Evolutionary conservation across 2,797 vertebrate species (phyloP), one percentile per base, ranked within the genome.

Genomic region (Sparus aurata): DNA sequence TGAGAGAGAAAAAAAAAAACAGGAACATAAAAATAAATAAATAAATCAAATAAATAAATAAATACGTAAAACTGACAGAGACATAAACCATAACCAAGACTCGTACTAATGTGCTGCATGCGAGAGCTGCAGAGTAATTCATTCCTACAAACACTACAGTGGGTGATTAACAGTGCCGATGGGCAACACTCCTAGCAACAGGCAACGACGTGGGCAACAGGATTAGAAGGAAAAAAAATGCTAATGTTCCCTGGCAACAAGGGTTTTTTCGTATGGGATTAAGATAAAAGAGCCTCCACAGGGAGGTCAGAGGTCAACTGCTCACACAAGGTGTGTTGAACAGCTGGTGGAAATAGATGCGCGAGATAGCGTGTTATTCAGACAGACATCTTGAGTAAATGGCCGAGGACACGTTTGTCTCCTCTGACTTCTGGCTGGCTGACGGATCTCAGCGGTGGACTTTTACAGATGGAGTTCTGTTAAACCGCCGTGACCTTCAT

Each of bases 181-280:
- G 71, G 77, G 85, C 75, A 77, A 86, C 85, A 84, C 73, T 84
- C 82, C 68, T 80, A 87, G 87, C 90, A 88, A 91, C 85, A 84
- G 69, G 84, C 73, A 73, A 54, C 83, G 69, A 89, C 43, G 86
- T 84, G 72, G 70, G 83, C 73, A 83, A 82, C 80, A 67, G 52
- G 68, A 68, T 70, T 46, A 66, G 27, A 4, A 27, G 27, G 65
- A 55, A 70, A 77, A 79, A 63, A 58, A 69, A 50, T 38, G 22
- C 11, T 69, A 77, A 85, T 55, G 83, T 86, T 87, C 74, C 82
- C 80, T 79, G 82, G 87, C 84, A 92, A 89, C 89, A 82, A 69
- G 79, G 55, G 43, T 45, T 45, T 41, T 75, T 65, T 75, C 75
- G 67, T 43, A 34, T 27, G 61, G 72, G 68, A 85, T 69, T 76